phyloP scores from a whole-genome alignment of 2,113 vertebrate species.

The Dromiciops gliroides region DNA sequence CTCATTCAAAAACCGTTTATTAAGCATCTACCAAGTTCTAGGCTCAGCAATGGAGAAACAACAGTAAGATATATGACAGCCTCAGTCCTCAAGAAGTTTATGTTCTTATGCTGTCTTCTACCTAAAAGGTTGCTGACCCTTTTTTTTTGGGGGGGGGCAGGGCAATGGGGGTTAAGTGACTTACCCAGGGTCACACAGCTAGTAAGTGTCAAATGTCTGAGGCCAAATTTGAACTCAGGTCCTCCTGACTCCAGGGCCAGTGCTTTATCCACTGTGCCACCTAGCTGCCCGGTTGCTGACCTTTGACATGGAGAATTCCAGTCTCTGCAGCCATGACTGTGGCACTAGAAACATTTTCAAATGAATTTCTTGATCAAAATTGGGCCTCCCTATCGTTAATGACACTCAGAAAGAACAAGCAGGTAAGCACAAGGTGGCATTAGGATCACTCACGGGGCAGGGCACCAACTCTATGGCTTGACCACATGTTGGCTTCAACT shows the following conservation, averaged over 20 bases:
- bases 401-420: too few relatives aligned
- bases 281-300: not conserved
- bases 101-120: not conserved
- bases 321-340: not conserved
- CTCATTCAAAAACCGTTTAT: not conserved
- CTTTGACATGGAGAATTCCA: not conserved
- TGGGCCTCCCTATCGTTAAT: not conserved
- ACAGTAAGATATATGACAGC: not conserved
- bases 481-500: not conserved
- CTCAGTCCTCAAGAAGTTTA: not conserved
- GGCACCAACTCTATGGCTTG: not conserved
- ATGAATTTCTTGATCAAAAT: constrained; percentile 31
- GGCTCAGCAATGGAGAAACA: not conserved
- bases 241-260: too few relatives aligned
- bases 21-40: not conserved
- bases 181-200: too few relatives aligned
- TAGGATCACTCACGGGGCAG: not conserved
- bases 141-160: too few relatives aligned
- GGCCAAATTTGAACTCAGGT: too few relatives aligned
- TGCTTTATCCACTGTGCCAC: too few relatives aligned
- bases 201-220: too few relatives aligned
- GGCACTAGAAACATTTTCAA: constrained; percentile 13
- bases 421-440: not conserved
- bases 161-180: too few relatives aligned
- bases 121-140: not conserved